Evolutionary conservation across 2,113 vertebrate species (phyloP).

Genomic region (Cyprinodon variegatus): DNA sequence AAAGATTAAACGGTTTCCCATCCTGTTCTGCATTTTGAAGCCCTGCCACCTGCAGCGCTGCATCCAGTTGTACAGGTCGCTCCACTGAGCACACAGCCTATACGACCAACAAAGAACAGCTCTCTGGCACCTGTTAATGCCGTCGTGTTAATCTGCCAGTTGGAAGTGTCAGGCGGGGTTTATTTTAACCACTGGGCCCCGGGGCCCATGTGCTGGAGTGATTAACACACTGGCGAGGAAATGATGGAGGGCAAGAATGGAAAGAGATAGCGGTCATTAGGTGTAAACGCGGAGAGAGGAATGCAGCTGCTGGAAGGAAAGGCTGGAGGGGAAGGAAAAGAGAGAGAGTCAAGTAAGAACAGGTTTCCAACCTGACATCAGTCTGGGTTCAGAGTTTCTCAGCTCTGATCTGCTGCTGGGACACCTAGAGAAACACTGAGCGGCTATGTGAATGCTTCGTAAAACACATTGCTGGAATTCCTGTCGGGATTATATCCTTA

Average conservation of each 20-base stretch:
- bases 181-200: conserved; percentile 73
- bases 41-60: conserved; percentile 54
- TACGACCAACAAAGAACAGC: conserved; percentile 37
- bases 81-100: conserved; percentile 9
- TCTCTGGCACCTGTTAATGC: conserved; percentile 72
- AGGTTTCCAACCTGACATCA: conserved; percentile 63
- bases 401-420: conserved; percentile 7
- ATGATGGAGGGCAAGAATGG: conserved; percentile 54
- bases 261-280: conserved; percentile 74
- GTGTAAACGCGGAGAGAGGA: conserved; percentile 63
- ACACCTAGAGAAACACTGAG: conserved; percentile 13
- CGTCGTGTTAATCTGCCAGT: conserved; percentile 73
- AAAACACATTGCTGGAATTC: conserved; percentile 71
- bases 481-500: conserved; percentile 69
- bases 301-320: conserved; percentile 61
- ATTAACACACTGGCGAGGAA: conserved; percentile 64
- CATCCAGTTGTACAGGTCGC: conserved; percentile 15
- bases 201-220: conserved; percentile 66
- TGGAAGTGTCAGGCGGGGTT: conserved; percentile 73
- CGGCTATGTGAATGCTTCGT: conserved; percentile 30
- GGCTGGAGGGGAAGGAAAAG: conserved; percentile 23
- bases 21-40: neutral
- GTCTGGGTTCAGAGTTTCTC: conserved; percentile 42
- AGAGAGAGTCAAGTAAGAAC: conserved; percentile 65
- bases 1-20: neutral